These are phyloP conservation scores for Tautogolabrus adspersus DNA, from an alignment of 2,113 vertebrate genomes.

Conservation along the genomic window DNA sequence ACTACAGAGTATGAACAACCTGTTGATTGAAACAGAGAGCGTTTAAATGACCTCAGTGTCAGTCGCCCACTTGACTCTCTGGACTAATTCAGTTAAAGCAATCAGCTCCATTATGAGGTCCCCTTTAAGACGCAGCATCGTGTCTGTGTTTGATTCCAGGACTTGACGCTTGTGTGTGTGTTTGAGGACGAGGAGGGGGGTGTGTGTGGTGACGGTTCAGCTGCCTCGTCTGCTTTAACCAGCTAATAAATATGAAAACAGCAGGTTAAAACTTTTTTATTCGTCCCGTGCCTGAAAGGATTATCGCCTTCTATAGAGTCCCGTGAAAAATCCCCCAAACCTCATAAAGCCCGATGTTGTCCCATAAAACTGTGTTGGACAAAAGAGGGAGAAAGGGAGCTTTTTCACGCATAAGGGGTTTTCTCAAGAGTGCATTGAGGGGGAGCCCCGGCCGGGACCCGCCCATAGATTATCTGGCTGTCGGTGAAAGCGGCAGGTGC, in stretches of 20 bases:
- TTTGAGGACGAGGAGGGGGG: constrained; percentile 16
- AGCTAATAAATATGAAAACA: constrained; percentile 91
- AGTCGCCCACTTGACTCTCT: constrained; percentile 66
- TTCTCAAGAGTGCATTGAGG: constrained; percentile 89
- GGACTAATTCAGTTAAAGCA: constrained; percentile 56
- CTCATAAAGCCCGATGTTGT: constrained; percentile 92
- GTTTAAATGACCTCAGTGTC: constrained; percentile 9
- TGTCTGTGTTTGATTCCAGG: constrained; percentile 50
- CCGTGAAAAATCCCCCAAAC: constrained; percentile 89
- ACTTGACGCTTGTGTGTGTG: constrained; percentile 12
- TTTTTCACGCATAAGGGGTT: constrained; percentile 89
- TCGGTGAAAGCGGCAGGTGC: constrained; percentile 91
- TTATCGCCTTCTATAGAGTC: constrained; percentile 91
- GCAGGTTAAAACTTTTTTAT: constrained; percentile 88
- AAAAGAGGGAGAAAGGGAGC: constrained; percentile 84
- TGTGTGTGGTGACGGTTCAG: constrained; percentile 75
- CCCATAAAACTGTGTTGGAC: constrained; percentile 90
- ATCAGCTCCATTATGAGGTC: constrained; percentile 35
- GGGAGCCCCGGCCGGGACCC: constrained; percentile 80
- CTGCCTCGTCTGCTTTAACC: constrained; percentile 85
- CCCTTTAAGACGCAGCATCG: constrained; percentile 13
- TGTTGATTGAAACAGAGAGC: constrained; percentile 49
- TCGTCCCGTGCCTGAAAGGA: constrained; percentile 88
- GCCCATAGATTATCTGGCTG: constrained; percentile 92
- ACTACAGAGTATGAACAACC: constrained; percentile 30